Evolutionary conservation across 2,797 vertebrate genomes (phyloP).

Genomic region (Crocodylus rhombifer): DNA sequence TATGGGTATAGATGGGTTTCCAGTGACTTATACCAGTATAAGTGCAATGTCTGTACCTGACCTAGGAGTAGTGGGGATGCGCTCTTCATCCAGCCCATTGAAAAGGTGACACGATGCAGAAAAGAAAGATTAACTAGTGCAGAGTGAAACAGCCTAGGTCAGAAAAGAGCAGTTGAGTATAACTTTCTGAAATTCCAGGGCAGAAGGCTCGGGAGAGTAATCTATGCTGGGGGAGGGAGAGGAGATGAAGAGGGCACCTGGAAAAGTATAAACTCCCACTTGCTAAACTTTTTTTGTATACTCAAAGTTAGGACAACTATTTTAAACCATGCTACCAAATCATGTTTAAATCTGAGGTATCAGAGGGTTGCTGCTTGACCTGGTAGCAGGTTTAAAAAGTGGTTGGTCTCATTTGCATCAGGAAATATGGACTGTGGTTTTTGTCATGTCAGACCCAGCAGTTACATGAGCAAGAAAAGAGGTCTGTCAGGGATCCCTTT

Average conservation of each 20-base stretch:
- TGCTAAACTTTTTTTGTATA: neutral
- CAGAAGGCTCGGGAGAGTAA: neutral
- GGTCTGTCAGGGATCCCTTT: slow-evolving; percentile 48
- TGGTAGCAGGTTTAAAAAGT: neutral
- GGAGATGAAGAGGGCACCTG: too few relatives aligned
- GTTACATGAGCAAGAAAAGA: neutral
- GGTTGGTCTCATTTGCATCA: neutral
- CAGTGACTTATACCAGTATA: too few relatives aligned
- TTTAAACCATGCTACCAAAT: neutral
- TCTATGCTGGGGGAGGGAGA: neutral
- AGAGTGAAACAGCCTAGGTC: too few relatives aligned
- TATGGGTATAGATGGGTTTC: too few relatives aligned
- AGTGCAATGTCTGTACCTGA: too few relatives aligned
- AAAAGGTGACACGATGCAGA: too few relatives aligned
- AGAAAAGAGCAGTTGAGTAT: too few relatives aligned
- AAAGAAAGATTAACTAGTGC: too few relatives aligned
- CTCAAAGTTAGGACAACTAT: neutral
- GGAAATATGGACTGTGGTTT: neutral
- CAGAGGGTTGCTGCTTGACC: neutral
- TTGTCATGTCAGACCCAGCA: neutral
- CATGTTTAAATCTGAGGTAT: neutral
- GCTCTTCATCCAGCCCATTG: too few relatives aligned
- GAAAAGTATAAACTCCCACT: neutral
- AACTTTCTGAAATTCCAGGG: too few relatives aligned
- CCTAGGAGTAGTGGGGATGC: too few relatives aligned